Evolutionary conservation across 1,140 invertebrate genomes (phyloP), one percentile per base, ranked within the genome.

Genomic region (Wiebesia pumilae): DNA sequence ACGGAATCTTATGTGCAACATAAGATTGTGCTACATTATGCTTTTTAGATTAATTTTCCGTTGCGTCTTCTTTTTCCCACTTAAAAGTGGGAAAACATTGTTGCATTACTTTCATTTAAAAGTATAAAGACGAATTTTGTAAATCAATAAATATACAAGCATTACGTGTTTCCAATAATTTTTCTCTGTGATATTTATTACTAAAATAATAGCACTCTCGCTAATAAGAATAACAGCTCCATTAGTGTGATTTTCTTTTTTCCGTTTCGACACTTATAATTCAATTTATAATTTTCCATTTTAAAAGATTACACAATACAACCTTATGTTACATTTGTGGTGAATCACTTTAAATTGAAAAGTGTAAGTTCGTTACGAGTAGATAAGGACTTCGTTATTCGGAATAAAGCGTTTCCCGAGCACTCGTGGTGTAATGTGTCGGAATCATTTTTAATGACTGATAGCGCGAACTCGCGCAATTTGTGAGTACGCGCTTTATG

Each of bases 361-460:
- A 75, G n/a, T 75, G 24, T 75, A 21, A 75, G n/a, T 75, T 33
- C 38, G 38, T 43, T 43, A 43, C 38, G 35, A 16, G 58, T 35
- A 54, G 77, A 79, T 79, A 58, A 33, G 14, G 33, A 27, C 30
- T 51, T 79, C 40, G 12, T 38, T 58, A 33, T 75, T 27, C 51
- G n/a, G 6, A 33, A 80, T 65, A 80, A 80, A 80, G 24, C 51
- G n/a, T 80, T 80, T 80, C 54, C 33, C 38, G 58, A 40, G 35
- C 27, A 43, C 35, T 43, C 38, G 38, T 62, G 4, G 69, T 84
- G 19, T 30, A 78, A 78, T 79, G 30, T 35, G 21, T 40, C 24
- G 58, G 30, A 84, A 51, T 79, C 67, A 79, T 84, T 84, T 79
- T 67, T 67, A 69, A 81, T 30, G 35, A n/a, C 47, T n/a, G 40